These are phyloP conservation scores for Zosterops borbonicus DNA, from an alignment of 2,113 vertebrate genomes.

Conservation along the genomic window DNA sequence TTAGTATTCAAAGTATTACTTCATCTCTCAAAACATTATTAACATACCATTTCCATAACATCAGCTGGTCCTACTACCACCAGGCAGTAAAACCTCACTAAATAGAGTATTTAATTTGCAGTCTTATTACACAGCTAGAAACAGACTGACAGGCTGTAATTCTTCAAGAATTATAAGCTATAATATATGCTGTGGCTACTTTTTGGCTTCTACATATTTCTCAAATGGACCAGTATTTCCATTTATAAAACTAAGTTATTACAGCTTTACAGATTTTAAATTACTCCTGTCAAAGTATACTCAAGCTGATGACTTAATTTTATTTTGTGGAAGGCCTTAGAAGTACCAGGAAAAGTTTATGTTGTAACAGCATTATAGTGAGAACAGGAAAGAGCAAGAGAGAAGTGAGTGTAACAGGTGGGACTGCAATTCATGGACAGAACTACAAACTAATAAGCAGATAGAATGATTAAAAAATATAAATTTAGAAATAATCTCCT, in stretches of 20 bases:
- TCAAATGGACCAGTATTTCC: neutral
- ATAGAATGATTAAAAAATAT: neutral
- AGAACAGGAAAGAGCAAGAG: neutral
- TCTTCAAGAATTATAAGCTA: neutral
- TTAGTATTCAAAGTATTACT: neutral
- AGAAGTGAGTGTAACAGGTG: neutral
- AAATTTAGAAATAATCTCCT: neutral
- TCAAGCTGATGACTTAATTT: neutral
- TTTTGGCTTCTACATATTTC: neutral
- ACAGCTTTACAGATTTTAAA: neutral
- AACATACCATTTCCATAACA: conserved; percentile 19
- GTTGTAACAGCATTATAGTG: neutral
- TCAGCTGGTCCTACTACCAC: neutral
- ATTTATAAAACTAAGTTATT: neutral
- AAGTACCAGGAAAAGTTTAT: neutral
- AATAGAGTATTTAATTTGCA: neutral
- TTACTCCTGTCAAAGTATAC: neutral
- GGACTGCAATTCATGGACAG: neutral
- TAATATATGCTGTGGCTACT: neutral
- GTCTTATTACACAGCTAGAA: neutral
- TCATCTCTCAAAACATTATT: conserved; percentile 5
- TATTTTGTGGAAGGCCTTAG: neutral
- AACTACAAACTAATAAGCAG: neutral
- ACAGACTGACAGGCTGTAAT: neutral
- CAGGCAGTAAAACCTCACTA: neutral